Conservation (phyloP, 1,140 invertebrate species). For the Magallana angulata region DNA sequence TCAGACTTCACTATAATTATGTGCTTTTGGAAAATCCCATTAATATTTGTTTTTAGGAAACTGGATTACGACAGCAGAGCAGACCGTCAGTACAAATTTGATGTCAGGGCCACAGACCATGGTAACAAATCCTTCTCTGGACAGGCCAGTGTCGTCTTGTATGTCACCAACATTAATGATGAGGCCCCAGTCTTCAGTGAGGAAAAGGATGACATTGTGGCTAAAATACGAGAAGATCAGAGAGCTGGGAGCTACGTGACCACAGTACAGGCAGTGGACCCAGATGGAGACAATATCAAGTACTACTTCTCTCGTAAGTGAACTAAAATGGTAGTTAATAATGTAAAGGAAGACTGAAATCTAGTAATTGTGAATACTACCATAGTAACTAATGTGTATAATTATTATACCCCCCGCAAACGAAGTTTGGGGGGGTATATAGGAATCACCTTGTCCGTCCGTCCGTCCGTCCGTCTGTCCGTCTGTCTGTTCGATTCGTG, state of each 20-base stretch:
- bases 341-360: no score
- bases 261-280: slow-evolving; percentile 94
- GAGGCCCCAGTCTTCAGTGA: slow-evolving; percentile 83
- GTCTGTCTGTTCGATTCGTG: no score
- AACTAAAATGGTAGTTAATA: no score
- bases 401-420: no score
- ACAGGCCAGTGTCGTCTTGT: slow-evolving; percentile 87
- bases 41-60: slow-evolving; percentile 56
- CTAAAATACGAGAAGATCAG: slow-evolving; percentile 94
- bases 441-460: no score
- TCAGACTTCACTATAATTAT: neutral
- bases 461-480: no score
- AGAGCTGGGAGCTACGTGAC: slow-evolving; percentile 94
- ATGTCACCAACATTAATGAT: slow-evolving; percentile 77
- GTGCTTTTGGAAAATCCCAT: no score
- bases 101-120: slow-evolving; percentile 73
- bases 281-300: slow-evolving; percentile 84
- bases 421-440: no score
- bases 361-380: no score
- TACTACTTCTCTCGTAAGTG: slow-evolving; percentile 72
- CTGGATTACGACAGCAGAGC: slow-evolving; percentile 71
- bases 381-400: no score
- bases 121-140: slow-evolving; percentile 80
- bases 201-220: slow-evolving; percentile 86
- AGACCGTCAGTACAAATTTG: slow-evolving; percentile 72